Percentiles rank a stretch among this genome's conserved stretches.
Evolutionary conservation across 1,140 invertebrate genomes (phyloP).

Genomic region (Drosophila sp.): DNA sequence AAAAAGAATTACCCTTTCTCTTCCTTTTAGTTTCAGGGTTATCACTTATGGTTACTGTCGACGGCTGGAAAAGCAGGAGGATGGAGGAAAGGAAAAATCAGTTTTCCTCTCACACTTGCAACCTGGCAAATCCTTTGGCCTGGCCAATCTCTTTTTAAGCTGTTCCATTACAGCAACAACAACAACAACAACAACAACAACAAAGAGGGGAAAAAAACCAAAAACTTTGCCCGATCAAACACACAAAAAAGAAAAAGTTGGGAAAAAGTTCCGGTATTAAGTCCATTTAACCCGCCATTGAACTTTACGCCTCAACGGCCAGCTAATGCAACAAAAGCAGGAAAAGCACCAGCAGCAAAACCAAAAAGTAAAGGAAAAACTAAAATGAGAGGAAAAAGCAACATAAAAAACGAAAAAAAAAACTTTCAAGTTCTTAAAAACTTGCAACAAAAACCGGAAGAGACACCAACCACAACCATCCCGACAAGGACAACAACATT

Average conservation of each 20-base stretch:
- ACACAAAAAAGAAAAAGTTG: slow-evolving; percentile 57
- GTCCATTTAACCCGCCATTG: slow-evolving; percentile 81
- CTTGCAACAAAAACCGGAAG: slow-evolving; percentile 41
- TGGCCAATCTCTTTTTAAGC: slow-evolving; percentile 76
- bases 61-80: background rate
- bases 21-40: slow-evolving; percentile 24
- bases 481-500: slow-evolving; percentile 50
- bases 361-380: slow-evolving; percentile 2
- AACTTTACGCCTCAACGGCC: slow-evolving; percentile 77
- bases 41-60: slow-evolving; percentile 56
- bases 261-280: slow-evolving; percentile 74
- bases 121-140: slow-evolving; percentile 45
- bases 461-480: slow-evolving; percentile 15
- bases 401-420: slow-evolving; percentile 25
- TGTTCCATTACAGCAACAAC: slow-evolving; percentile 39
- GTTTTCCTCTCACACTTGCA: slow-evolving; percentile 28
- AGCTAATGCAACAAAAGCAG: slow-evolving; percentile 61
- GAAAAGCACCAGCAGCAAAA: background rate
- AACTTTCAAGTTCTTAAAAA: slow-evolving; percentile 52
- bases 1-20: slow-evolving; percentile 13
- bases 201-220: slow-evolving; percentile 11
- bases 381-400: background rate
- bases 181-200: too few species aligned
- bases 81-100: background rate
- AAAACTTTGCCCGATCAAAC: slow-evolving; percentile 74